phyloP scores from a whole-genome alignment of 2,113 vertebrate genomes.

The Tychaedon coryphoeus region DNA sequence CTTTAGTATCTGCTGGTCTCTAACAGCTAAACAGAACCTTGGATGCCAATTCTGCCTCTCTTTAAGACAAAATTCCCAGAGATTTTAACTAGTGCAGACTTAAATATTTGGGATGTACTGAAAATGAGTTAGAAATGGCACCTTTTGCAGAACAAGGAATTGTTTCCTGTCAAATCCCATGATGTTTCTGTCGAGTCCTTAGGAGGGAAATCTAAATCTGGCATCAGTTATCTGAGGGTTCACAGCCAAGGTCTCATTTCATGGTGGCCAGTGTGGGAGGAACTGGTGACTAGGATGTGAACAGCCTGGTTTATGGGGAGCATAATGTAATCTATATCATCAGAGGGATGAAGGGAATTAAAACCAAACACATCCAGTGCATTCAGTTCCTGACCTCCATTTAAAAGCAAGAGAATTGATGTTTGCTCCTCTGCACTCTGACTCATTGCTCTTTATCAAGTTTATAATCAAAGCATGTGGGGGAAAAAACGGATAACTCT shows the following conservation, averaged over 20 bases:
- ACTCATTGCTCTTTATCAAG: neutral
- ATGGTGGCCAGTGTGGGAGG: neutral
- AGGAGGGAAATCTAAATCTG: neutral
- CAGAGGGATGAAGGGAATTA: constrained; percentile 9
- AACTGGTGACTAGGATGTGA: neutral
- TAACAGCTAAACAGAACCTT: neutral
- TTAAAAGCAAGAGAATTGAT: neutral
- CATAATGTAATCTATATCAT: neutral
- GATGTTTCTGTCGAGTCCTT: neutral
- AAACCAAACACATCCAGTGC: neutral
- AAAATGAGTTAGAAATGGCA: neutral
- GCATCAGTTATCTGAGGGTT: neutral
- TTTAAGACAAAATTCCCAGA: neutral
- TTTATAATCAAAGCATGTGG: neutral
- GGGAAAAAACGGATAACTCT: neutral
- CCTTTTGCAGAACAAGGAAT: neutral
- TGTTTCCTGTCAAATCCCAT: neutral
- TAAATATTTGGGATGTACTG: neutral
- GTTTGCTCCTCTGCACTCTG: neutral
- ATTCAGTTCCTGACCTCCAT: neutral
- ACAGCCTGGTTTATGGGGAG: neutral
- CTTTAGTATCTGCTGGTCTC: neutral
- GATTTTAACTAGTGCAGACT: neutral
- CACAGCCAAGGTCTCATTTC: neutral
- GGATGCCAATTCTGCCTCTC: neutral